phyloP scores from a whole-genome alignment of 1,140 invertebrate species.

The Teleogryllus occipitalis region DNA sequence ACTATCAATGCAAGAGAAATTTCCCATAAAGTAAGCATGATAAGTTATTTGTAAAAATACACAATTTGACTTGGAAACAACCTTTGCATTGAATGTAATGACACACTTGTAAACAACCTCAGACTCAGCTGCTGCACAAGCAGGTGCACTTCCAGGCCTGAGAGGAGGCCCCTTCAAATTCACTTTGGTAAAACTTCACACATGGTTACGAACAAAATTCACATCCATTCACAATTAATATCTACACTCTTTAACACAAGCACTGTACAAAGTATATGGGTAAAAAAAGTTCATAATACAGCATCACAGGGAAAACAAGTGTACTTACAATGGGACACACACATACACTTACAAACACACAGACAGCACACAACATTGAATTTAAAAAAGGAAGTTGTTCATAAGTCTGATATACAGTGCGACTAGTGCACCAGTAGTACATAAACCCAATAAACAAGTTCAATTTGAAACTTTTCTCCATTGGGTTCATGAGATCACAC shows the following conservation, averaged over 20 bases:
- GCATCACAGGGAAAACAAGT: background rate
- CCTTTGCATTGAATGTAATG: background rate
- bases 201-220: background rate
- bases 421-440: background rate
- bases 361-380: background rate
- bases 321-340: background rate
- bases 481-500: constrained; percentile 31
- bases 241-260: background rate
- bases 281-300: background rate
- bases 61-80: background rate
- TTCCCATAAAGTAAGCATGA: background rate
- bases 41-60: background rate
- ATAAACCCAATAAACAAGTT: background rate
- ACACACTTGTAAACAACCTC: background rate
- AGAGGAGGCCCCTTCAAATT: too few species aligned
- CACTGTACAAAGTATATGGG: background rate
- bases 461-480: background rate
- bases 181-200: background rate
- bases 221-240: background rate
- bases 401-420: too few species aligned
- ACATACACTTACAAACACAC: constrained; percentile 1
- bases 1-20: background rate
- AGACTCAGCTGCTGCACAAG: background rate
- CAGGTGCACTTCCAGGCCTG: background rate
- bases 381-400: background rate